Base-by-base conservation (phyloP, 2,888 invertebrate genomes). In the Globia sparganii region DNA sequence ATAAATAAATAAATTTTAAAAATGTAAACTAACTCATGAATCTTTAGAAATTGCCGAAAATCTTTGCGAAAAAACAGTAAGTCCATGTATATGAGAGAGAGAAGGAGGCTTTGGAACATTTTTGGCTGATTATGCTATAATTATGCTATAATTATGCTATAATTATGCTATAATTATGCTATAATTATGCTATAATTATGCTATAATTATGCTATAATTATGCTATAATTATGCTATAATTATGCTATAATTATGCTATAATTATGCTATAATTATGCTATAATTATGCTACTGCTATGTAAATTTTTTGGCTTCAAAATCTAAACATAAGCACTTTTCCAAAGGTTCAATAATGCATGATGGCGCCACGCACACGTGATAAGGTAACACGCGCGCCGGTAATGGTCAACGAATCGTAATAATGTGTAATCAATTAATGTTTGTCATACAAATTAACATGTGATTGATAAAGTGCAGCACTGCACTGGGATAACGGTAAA, bases 381-480 rank as follows among this genome's bases (percentile, higher is more conserved):
- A 46, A 18, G 21, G n/a, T 13, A 71, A 73, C 86, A 86, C 87
- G 87, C 87, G 87, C 84, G 84, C 49, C n/a, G 3, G n/a, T 69
- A 71, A 86, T 68, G 72, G 56, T 70, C 61, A 83, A 86, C 8
- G 25, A 28, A 43, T 40, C 46, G 67, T 61, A 68, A 71, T 49
- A 37, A 78, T 56, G 34, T 86, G 70, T 83, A 86, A 83, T 86
- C 79, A 73, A 78, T 73, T 58, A 69, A 49, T 82, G 82, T 86
- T 81, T 82, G 40, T 68, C 61, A 75, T 59, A 80, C 58, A 65
- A 83, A 80, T 73, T 72, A 62, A 71, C 70, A 62, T 84, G 66
- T 61, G 67, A 71, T 72, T 75, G 74, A 77, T 86, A 68, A 67
- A 73, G 46, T 67, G 70, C n/a, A 72, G 28, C 11, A 62, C 34